phyloP scores from a whole-genome alignment of 2,888 invertebrate genomes.

The Nephrotoma flavescens region DNA sequence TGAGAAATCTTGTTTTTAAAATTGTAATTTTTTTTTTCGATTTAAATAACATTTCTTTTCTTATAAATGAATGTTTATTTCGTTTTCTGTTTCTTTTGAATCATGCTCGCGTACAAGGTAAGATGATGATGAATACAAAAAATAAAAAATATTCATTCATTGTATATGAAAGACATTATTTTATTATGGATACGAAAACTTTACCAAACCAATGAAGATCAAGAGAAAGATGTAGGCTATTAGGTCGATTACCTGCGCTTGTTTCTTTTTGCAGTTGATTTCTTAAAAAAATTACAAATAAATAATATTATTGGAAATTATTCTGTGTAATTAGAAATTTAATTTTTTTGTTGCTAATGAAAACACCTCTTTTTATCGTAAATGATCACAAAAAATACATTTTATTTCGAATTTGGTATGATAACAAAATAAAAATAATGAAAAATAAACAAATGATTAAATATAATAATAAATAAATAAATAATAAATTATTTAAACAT shows the following conservation, averaged over 20 bases:
- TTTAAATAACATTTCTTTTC: not conserved
- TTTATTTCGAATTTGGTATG: not conserved
- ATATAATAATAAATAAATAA: slow-evolving; percentile 1
- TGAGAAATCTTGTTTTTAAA: not conserved
- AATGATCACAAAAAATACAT: not conserved
- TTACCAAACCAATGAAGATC: not conserved
- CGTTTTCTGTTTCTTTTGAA: not conserved
- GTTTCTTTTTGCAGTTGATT: not conserved
- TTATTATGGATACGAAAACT: not conserved
- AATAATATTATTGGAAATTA: not conserved
- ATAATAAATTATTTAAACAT: not conserved
- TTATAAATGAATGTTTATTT: not conserved
- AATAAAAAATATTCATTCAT: not conserved
- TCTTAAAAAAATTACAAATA: not conserved
- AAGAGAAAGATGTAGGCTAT: slow-evolving; percentile 3
- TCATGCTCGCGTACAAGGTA: not conserved
- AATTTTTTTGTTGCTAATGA: not conserved
- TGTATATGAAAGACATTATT: not conserved
- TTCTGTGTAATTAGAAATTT: not conserved
- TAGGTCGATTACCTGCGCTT: slow-evolving; percentile 5
- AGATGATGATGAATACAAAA: not conserved
- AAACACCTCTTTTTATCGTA: not conserved
- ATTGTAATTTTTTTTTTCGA: not conserved
- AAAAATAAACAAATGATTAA: not conserved
- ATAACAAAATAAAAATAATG: not conserved